A percentile compares a stretch with the other conserved stretches of the same genome.
Evolutionary conservation across 2,888 invertebrate genomes (phyloP).

Genomic region (Troglohyphantes excavatus): DNA sequence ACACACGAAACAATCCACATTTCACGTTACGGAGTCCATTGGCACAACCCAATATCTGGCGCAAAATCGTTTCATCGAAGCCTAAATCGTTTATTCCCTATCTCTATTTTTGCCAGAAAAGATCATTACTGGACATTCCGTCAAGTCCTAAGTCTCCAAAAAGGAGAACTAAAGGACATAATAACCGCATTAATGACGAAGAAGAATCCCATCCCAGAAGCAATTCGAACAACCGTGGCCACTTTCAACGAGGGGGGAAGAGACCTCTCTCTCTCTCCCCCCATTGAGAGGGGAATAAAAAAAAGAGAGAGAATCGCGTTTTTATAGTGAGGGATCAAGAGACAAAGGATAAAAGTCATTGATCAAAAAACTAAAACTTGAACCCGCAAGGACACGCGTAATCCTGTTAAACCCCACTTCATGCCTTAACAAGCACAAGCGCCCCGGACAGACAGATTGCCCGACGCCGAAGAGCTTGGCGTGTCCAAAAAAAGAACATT

Average conservation of each 20-base stretch:
- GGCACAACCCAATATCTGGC: too few relatives aligned
- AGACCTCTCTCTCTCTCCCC: background rate
- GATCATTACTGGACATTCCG: conserved; percentile 23
- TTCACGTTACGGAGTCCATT: too few relatives aligned
- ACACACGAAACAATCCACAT: too few relatives aligned
- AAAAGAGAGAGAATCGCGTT: background rate
- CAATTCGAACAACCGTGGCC: background rate
- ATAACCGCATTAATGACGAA: background rate
- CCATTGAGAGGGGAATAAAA: conserved; percentile 1
- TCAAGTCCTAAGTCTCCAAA: background rate
- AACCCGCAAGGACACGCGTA: conserved; percentile 60
- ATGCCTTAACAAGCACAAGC: conserved; percentile 47
- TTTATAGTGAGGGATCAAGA: conserved; percentile 43
- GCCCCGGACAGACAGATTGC: conserved; percentile 61
- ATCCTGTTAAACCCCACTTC: conserved; percentile 66
- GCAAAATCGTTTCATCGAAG: background rate
- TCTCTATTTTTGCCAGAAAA: conserved; percentile 11
- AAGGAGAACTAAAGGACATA: conserved; percentile 11
- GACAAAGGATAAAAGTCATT: conserved; percentile 29
- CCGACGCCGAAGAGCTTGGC: background rate
- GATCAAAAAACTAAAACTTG: conserved; percentile 37
- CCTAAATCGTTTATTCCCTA: background rate
- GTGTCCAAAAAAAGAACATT: background rate
- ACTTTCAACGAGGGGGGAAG: background rate
- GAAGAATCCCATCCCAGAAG: background rate